Conservation (phyloP, 2,888 invertebrate species). For the Tolmerus cingulatus region DNA sequence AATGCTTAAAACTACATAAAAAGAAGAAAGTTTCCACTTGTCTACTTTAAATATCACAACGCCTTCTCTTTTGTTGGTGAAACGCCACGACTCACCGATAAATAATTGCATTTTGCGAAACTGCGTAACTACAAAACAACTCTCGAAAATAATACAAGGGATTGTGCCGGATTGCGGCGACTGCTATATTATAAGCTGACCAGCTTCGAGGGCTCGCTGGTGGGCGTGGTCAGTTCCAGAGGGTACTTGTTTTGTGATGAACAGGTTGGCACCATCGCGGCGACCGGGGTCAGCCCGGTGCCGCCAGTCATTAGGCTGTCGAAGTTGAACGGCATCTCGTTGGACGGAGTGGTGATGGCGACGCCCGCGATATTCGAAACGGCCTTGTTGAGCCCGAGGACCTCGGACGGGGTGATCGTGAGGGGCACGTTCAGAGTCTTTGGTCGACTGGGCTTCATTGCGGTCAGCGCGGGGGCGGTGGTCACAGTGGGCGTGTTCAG, state of each 20-base stretch:
- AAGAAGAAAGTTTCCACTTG: conserved; percentile 40
- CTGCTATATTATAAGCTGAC: conserved; percentile 85
- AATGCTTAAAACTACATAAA: conserved; percentile 36
- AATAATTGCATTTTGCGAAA: conserved; percentile 23
- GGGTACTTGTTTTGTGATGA: conserved; percentile 78
- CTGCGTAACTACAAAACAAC: conserved; percentile 14
- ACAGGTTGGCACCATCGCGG: conserved; percentile 72
- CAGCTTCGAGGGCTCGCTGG: conserved; percentile 76
- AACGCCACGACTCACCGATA: conserved; percentile 14
- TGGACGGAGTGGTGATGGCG: conserved; percentile 86
- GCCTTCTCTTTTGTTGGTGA: conserved; percentile 57
- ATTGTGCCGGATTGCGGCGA: background rate
- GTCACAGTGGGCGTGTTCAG: conserved; percentile 61
- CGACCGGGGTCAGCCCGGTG: conserved; percentile 89
- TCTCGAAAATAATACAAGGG: conserved; percentile 14
- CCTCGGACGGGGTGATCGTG: conserved; percentile 67
- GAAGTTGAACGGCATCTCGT: conserved; percentile 87
- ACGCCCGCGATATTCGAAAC: conserved; percentile 77
- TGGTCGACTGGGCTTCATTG: conserved; percentile 71
- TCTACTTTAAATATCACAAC: conserved; percentile 63
- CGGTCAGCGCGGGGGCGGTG: conserved; percentile 54
- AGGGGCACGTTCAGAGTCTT: conserved; percentile 75
- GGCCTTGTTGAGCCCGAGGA: conserved; percentile 63
- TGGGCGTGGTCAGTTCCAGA: conserved; percentile 75
- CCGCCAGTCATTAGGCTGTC: conserved; percentile 94